These are phyloP conservation scores for Macroglossus sobrinus DNA, from an alignment of 2,113 vertebrate species.

Conservation along the genomic window DNA sequence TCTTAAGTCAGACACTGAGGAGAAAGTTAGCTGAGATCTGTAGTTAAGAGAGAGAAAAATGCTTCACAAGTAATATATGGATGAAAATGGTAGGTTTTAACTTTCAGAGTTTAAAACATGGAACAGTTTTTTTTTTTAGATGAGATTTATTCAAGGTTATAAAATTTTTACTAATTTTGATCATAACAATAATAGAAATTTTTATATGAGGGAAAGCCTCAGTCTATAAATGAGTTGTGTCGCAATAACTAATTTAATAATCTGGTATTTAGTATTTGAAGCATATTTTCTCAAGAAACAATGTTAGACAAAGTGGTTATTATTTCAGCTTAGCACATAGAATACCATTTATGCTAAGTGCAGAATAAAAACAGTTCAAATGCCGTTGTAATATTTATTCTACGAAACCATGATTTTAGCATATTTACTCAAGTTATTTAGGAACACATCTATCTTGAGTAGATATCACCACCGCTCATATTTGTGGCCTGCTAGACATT, in stretches of 20 bases:
- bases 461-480: background rate
- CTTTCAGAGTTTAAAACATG: background rate
- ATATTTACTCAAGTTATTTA: background rate
- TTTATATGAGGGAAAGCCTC: background rate
- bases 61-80: background rate
- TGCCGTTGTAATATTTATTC: background rate
- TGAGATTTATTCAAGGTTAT: background rate
- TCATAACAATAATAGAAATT: background rate
- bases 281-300: background rate
- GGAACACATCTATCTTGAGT: background rate
- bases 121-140: constrained; percentile 6
- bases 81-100: background rate
- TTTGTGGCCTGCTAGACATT: background rate
- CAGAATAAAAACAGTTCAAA: background rate
- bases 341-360: background rate
- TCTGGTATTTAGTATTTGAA: background rate
- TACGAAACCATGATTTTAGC: background rate
- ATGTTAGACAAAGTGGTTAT: background rate
- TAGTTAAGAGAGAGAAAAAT: background rate
- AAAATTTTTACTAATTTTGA: background rate
- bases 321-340: background rate
- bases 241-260: background rate
- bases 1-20: background rate
- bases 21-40: background rate
- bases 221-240: background rate